phyloP scores from a whole-genome alignment of 1,140 invertebrate species.

The Anastrepha obliqua region DNA sequence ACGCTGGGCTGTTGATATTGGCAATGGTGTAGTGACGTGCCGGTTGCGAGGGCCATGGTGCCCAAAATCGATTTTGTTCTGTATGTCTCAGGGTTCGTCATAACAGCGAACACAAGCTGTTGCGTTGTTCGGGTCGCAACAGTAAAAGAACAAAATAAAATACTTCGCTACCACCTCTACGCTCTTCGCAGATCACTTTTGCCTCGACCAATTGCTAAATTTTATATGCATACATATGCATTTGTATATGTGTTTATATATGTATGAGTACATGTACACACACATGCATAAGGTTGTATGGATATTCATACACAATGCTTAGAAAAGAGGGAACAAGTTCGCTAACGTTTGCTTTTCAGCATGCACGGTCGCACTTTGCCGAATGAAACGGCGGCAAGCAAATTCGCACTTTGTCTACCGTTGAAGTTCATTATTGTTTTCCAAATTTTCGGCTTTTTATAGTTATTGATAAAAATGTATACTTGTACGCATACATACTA shows the following conservation, averaged over 20 bases:
- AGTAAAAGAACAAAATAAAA: neutral
- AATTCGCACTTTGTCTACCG: no score
- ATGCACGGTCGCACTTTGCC: no score
- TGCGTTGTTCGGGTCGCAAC: neutral
- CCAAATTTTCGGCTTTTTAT: no score
- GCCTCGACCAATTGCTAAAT: no score
- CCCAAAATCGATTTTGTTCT: constrained; percentile 17
- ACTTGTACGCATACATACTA: no score
- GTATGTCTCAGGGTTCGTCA: neutral
- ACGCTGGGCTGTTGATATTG: neutral
- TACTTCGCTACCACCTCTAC: neutral
- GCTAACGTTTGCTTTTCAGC: neutral
- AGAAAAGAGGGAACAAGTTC: neutral
- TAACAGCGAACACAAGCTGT: neutral
- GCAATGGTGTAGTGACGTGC: constrained; percentile 1
- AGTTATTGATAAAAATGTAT: no score
- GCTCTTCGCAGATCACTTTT: neutral
- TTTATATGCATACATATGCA: no score
- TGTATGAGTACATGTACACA: neutral
- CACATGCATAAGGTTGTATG: neutral
- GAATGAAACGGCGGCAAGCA: no score
- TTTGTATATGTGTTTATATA: neutral
- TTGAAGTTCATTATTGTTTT: no score
- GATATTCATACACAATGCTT: neutral
- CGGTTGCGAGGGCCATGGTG: constrained; percentile 40